A percentile compares a stretch with the other conserved stretches of the same genome.
phyloP scores from a whole-genome alignment of 1,140 invertebrate genomes.

The Brachionus plicatilis region DNA sequence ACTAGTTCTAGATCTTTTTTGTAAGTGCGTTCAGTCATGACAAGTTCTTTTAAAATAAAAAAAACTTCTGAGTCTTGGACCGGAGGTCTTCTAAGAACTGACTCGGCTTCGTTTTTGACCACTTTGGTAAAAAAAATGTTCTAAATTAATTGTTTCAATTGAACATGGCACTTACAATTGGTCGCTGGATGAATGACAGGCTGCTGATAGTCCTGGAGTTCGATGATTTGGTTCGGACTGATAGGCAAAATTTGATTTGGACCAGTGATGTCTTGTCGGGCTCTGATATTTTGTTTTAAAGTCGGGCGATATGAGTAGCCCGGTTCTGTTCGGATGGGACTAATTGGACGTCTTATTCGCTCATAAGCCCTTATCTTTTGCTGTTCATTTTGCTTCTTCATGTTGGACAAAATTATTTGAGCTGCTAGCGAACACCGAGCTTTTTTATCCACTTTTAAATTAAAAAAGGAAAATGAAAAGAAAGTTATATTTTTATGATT shows the following conservation, averaged over 20 bases:
- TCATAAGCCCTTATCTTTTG: not conserved
- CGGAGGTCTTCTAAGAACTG: not conserved
- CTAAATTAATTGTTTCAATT: not conserved
- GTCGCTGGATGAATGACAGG: not conserved
- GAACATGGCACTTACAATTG: not conserved
- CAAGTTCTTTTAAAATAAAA: constrained; percentile 84
- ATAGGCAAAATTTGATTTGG: not conserved
- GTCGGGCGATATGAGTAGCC: not conserved
- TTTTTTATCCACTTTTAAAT: constrained; percentile 14
- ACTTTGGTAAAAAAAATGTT: not conserved
- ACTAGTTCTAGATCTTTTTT: constrained; percentile 72
- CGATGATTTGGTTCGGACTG: not conserved
- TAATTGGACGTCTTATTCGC: constrained; percentile 1
- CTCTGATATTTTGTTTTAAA: not conserved
- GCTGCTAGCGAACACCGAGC: constrained; percentile 2
- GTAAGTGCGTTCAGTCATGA: constrained; percentile 91
- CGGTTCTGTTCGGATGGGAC: not conserved
- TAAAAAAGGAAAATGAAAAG: not conserved
- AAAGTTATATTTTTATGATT: not conserved
- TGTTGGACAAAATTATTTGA: constrained; percentile 6
- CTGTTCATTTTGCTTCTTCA: constrained; percentile 7
- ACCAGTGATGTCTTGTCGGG: not conserved
- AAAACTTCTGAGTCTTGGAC: constrained; percentile 61
- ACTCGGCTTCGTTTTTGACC: not conserved
- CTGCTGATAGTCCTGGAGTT: not conserved